Base-by-base conservation (phyloP, 2,113 vertebrate genomes). In the Gadus chalcogrammus region DNA sequence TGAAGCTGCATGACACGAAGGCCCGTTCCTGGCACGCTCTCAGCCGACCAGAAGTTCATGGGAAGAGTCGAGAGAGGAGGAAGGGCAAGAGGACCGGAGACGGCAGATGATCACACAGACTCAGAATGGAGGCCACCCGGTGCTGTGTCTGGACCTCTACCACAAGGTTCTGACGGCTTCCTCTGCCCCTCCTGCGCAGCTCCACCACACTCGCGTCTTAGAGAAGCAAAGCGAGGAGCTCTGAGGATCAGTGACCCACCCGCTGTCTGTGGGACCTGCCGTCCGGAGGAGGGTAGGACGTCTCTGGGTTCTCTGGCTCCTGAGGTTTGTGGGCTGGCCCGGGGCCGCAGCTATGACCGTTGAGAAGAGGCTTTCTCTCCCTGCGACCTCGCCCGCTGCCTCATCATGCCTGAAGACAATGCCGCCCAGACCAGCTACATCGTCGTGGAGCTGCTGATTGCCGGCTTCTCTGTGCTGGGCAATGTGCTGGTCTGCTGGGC, bases 401-500 rank as follows among this genome's bases (percentile, higher is more conserved):
- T 82, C 92, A 94, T 78, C 93, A 96, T 95, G 94, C 85, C 82
- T 82, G 87, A 86, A 18, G 59, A 81, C 64, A 8, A 38, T 72
- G 79, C 60, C 63, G 82, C 88, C 16, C 17, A 85, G 2, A 7
- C 86, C 65, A 55, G 87, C 80, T 98, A 98, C 88, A 95, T 97
- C 65, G 63, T 88, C 35, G 89, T 98, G 90, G 96, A 99, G 80
- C 90, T 99, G 85, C 88, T 94, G 91, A 97, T 98, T 0, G 97
- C 96, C 0, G 81, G 92, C 64, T 87, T 98, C 91, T 95, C 97
- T 5, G 87, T 99, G 78, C 78, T 98, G 91, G 97, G 97, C 48
- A 99, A 99, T 20, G 92, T 98, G 79, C 89, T 99, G 75, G 97
- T 99, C 77, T 98, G 96, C 90, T 99, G 97, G 97, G 97, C 97